Base-by-base conservation (phyloP, 2,113 vertebrate genomes). In the Phylloscopus whistleri region DNA sequence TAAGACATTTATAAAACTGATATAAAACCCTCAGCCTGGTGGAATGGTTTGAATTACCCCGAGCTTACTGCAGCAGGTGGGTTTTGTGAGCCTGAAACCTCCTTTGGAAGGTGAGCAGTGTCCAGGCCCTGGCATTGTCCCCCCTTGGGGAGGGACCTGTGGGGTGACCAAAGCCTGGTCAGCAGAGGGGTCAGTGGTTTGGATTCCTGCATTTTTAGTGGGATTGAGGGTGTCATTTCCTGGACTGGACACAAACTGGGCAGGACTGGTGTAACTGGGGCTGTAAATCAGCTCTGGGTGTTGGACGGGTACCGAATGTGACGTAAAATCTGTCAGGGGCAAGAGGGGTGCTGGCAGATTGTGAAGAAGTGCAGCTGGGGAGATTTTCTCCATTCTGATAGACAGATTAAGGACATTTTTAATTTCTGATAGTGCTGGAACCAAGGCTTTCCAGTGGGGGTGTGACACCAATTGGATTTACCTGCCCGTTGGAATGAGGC, bases 221-320 rank as follows among this genome's bases (percentile, higher is more conserved):
- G 33, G 13, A 9, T 14, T 41, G 43, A 52, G 52, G 24, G 30
- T 46, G 33, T 23, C 41, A 0, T 27, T 60, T 66, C 62, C 55
- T 35, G 43, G 16, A 0, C 60, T 52, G 68, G 62, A 4, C 33
- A 23, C 72, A 53, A 33, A 30, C 23, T 12, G 30, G 41, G 48
- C 70, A 68, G 56, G 12, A 43, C 23, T 79, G 72, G 23, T 66
- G 17, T 13, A 77, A 6, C 4, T 51, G 43, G 70, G 51, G 59
- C 39, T 48, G 41, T 28, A 30, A 43, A 19, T 24, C 0, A 1
- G n/a, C 58, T 66, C 37, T n/a, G n/a, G 20, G 21, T 48, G 13
- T 49, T 63, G 0, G 0, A 22, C 0, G 2, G 52, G 4, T 20
- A 37, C 2, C 2, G 1, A 67, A 30, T 0, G 6, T 7, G 10